Conservation (phyloP, 1,140 invertebrate genomes). For the Luehdorfia chinensis region DNA sequence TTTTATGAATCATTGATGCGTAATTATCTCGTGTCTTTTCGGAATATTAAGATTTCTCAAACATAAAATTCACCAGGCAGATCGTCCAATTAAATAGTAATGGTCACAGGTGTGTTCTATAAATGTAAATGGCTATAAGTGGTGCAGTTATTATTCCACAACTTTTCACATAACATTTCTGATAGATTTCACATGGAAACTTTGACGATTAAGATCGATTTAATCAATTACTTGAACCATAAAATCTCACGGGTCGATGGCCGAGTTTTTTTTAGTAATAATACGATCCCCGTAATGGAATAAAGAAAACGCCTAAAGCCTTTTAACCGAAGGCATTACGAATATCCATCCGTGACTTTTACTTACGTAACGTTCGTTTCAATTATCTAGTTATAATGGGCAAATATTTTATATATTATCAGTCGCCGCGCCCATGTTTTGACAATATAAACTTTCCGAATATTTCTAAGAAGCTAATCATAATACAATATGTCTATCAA, state of each 20-base stretch:
- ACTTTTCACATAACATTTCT: conserved; percentile 47
- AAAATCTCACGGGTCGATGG: conserved; percentile 55
- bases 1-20: background rate
- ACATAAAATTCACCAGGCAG: conserved; percentile 29
- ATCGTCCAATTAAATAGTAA: conserved; percentile 42
- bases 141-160: conserved; percentile 34
- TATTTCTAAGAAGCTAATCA: conserved; percentile 45
- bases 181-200: conserved; percentile 60
- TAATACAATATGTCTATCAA: conserved; percentile 57
- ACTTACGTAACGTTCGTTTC: conserved; percentile 57
- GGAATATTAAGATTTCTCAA: conserved; percentile 30
- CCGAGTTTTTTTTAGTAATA: conserved; percentile 44
- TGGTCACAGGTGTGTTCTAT: conserved; percentile 34
- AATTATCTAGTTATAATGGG: conserved; percentile 54
- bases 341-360: conserved; percentile 58
- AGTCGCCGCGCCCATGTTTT: conserved; percentile 31
- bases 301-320: conserved; percentile 56
- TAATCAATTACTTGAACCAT: conserved; percentile 57
- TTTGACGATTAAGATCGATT: conserved; percentile 58
- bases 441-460: conserved; percentile 27
- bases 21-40: conserved; percentile 3
- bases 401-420: conserved; percentile 48
- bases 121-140: conserved; percentile 36
- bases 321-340: conserved; percentile 49
- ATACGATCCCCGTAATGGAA: conserved; percentile 49